Conservation (phyloP, 2,113 vertebrate species). For the Megaceryle torquata region DNA sequence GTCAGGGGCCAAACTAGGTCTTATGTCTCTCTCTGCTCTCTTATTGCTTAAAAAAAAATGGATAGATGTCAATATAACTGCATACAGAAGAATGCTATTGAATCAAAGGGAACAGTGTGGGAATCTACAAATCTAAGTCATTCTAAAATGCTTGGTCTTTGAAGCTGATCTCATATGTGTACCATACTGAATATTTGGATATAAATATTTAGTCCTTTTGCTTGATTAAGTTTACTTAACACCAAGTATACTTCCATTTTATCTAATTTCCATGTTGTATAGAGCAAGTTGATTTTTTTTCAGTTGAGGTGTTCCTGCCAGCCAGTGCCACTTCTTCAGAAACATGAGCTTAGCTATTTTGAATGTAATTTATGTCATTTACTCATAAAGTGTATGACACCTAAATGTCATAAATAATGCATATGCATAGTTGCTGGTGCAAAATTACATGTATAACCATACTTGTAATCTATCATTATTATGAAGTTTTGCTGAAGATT, state of each 20-base stretch:
- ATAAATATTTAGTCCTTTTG: background rate
- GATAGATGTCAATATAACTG: background rate
- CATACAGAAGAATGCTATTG: background rate
- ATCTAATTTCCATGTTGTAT: background rate
- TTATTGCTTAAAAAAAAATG: background rate
- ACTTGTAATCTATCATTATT: background rate
- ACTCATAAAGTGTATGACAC: background rate
- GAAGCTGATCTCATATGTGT: background rate
- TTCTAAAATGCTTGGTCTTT: background rate
- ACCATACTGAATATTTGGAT: background rate
- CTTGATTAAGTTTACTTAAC: background rate
- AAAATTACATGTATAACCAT: background rate
- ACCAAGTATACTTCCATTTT: background rate
- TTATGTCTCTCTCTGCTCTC: background rate
- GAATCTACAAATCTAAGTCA: background rate
- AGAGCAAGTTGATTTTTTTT: background rate
- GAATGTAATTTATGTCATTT: background rate
- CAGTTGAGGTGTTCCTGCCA: background rate
- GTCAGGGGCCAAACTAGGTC: background rate
- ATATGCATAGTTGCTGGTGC: background rate
- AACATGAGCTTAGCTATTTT: background rate
- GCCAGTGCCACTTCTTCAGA: background rate
- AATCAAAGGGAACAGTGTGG: fast-evolving
- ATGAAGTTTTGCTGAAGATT: background rate
- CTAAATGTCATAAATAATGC: background rate